Conservation (phyloP, 2,888 invertebrate species). For the Agrochola lota region DNA sequence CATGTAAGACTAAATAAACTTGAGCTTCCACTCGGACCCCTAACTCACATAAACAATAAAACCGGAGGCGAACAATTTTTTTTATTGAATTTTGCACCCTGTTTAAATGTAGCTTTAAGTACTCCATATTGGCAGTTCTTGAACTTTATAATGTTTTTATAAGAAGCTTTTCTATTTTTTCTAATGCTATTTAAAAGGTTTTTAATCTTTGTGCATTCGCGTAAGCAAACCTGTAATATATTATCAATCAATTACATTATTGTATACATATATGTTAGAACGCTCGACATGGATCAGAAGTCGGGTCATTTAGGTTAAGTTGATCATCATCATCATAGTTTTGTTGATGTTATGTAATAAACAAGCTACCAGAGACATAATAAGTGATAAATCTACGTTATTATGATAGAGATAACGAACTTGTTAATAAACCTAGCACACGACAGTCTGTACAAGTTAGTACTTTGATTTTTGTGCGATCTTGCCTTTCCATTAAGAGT, state of each 20-base stretch:
- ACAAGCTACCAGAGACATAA: background rate
- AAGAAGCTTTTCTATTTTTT: no score
- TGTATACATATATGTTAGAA: background rate
- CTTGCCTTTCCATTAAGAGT: background rate
- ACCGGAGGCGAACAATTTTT: no score
- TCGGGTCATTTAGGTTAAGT: background rate
- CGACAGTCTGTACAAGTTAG: no score
- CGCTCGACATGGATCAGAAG: background rate
- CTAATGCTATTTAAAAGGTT: no score
- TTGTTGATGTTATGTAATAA: background rate
- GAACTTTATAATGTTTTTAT: no score
- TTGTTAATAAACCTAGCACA: background rate
- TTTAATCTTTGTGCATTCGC: background rate
- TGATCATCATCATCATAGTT: background rate
- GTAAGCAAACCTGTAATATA: background rate
- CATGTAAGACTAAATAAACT: no score
- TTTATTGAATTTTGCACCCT: no score
- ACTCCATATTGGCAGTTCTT: no score
- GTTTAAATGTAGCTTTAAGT: no score
- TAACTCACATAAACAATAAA: no score
- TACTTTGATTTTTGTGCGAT: background rate
- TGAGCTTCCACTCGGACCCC: no score
- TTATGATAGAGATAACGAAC: background rate
- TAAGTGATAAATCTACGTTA: background rate
- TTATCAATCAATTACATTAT: background rate